Evolutionary conservation across 1,140 invertebrate genomes (phyloP), one percentile per base, ranked within the genome.

Genomic region (Popillia japonica): DNA sequence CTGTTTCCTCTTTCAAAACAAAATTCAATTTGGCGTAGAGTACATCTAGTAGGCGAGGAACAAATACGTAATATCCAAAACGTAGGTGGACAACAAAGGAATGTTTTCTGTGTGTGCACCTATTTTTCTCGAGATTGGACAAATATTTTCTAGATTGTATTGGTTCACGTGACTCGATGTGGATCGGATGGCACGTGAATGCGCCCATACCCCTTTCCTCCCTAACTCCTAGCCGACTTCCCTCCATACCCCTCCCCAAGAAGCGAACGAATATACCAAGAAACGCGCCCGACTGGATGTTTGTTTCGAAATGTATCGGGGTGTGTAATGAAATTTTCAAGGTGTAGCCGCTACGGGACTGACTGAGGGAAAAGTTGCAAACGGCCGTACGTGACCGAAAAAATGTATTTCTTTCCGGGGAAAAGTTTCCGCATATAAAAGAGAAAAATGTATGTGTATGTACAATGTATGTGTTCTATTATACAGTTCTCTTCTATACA

Each of bases 131-230:
- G 76, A 77, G 76, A 77, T 77, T 77, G 76, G 44, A 68, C 76
- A 77, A 77, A 77, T 77, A 77, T 61, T 61, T 77, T 77, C 76
- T 48, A 61, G 76, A 77, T 77, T 61, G 76, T 77, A 77, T 77
- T 77, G 44, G 48, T 17, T 42, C 76, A 77, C 76, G 76, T 77
- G 76, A 77, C 59, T 55, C 76, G 48, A 61, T 77, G 27, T 34
- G 59, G 61, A 68, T 11, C 61, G 61, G 48, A 77, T 77, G 34
- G 40, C 76, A 77, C 76, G 76, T 75, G 74, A 14, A 22, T 22
- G 44, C 27, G 9, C 61, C 22, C 10, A 6, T 8, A 34, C 27
- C 61, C 61, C 61, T 10, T 23, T 68, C 27, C 8, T 34, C 22
- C 6, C 23, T 0, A 27, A 11, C 8, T 34, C 22, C 10, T 8